Conservation (phyloP, 2,113 vertebrate genomes). For the Pantherophis guttatus region DNA sequence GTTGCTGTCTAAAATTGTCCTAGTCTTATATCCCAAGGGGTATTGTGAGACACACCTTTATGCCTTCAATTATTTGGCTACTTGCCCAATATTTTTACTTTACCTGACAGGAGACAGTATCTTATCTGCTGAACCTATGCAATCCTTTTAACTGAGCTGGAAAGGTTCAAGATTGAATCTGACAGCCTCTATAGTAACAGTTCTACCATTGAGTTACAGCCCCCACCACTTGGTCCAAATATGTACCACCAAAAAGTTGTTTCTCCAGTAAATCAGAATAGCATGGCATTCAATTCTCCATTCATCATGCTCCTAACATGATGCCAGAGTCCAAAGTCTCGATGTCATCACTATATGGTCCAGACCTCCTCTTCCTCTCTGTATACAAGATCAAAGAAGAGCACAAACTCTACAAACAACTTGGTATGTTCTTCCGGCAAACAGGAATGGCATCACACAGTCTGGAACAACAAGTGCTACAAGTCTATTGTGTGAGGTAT, state of each 20-base stretch:
- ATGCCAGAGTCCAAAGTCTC: neutral
- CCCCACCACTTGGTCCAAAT: neutral
- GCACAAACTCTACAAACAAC: neutral
- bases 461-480: conserved; percentile 16
- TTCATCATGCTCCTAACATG: neutral
- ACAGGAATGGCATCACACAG: neutral
- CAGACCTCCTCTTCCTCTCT: neutral
- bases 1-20: neutral
- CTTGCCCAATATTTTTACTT: neutral
- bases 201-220: neutral
- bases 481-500: neutral
- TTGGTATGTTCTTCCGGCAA: neutral
- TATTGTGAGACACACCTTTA: neutral
- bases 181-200: neutral
- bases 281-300: neutral
- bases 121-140: neutral
- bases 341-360: neutral
- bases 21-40: neutral
- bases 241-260: neutral
- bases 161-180: neutral
- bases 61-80: neutral
- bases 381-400: neutral
- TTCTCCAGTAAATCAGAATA: neutral
- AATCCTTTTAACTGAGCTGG: neutral
- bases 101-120: neutral